A percentile compares a stretch with the other conserved stretches of the same genome.
Conservation (phyloP, 2,888 invertebrate species). For the Ecdyonurus torrentis region DNA sequence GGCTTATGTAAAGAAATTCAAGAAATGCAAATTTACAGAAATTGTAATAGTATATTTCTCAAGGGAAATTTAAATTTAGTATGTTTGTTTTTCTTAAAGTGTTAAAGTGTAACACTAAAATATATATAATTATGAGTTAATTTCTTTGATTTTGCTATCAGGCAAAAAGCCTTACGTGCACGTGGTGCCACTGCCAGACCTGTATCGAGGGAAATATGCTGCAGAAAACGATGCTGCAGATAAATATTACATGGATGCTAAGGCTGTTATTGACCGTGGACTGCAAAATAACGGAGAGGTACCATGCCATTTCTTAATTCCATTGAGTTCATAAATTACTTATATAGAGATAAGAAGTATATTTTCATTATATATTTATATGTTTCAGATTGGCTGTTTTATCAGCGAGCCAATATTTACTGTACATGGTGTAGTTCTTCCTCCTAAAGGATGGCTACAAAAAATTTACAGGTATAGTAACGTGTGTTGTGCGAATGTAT, state of each 20-base stretch:
- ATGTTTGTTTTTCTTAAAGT: too few relatives aligned
- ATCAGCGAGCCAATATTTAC: constrained; percentile 20
- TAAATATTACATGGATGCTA: constrained; percentile 17
- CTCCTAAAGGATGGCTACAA: constrained; percentile 19
- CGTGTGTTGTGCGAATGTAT: too few relatives aligned
- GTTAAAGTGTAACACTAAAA: too few relatives aligned
- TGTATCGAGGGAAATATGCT: constrained; percentile 17
- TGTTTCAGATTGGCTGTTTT: constrained; percentile 17
- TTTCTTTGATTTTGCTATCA: too few relatives aligned
- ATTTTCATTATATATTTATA: not conserved
- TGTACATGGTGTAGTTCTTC: constrained; percentile 20
- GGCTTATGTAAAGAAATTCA: too few relatives aligned
- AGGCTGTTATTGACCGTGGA: constrained; percentile 14
- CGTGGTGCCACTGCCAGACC: constrained; percentile 19
- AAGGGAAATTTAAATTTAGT: too few relatives aligned
- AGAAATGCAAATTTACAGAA: too few relatives aligned
- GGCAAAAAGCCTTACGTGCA: constrained; percentile 18
- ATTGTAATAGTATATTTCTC: too few relatives aligned
- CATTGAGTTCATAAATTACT: not conserved
- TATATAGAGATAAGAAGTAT: not conserved
- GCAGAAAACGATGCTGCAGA: constrained; percentile 15
- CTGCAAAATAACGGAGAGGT: constrained; percentile 12
- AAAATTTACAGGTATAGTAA: constrained; percentile 19
- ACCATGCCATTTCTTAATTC: not conserved
- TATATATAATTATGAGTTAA: too few relatives aligned